Conservation (phyloP, 2,113 vertebrate genomes). For the Phyllostomus discolor region DNA sequence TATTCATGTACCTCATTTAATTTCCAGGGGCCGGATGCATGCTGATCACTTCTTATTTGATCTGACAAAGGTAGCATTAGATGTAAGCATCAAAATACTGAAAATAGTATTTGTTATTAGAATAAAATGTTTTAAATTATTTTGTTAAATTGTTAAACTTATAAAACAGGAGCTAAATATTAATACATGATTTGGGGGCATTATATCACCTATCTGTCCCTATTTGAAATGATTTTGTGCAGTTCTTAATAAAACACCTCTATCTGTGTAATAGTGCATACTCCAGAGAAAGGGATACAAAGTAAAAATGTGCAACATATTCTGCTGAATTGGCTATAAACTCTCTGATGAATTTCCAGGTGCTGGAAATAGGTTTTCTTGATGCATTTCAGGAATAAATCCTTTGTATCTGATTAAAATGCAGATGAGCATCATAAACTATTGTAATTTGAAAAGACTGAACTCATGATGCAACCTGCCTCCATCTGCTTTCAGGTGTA, state of each 20-base stretch:
- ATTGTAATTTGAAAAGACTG: constrained; percentile 73
- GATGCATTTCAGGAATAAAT: constrained; percentile 74
- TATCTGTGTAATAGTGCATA: constrained; percentile 26
- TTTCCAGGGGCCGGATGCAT: neutral
- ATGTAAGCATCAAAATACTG: neutral
- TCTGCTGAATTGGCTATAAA: constrained; percentile 72
- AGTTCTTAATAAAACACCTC: constrained; percentile 58
- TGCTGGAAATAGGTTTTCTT: constrained; percentile 70
- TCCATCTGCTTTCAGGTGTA: constrained; percentile 77
- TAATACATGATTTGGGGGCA: constrained; percentile 33
- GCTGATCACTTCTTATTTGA: neutral
- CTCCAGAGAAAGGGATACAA: constrained; percentile 37
- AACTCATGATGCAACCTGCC: constrained; percentile 67
- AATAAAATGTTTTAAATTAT: constrained; percentile 17
- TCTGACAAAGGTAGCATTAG: neutral
- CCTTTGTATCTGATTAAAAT: constrained; percentile 79
- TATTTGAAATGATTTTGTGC: constrained; percentile 32
- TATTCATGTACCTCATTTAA: neutral
- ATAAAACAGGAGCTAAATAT: constrained; percentile 14
- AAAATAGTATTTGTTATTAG: neutral
- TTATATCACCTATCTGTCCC: neutral
- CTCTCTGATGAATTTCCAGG: constrained; percentile 67
- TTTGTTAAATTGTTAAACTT: neutral
- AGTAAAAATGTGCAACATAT: constrained; percentile 66
- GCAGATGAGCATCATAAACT: constrained; percentile 75